phyloP scores from a whole-genome alignment of 2,113 vertebrate species.

The Dunckerocampus dactyliophorus region DNA sequence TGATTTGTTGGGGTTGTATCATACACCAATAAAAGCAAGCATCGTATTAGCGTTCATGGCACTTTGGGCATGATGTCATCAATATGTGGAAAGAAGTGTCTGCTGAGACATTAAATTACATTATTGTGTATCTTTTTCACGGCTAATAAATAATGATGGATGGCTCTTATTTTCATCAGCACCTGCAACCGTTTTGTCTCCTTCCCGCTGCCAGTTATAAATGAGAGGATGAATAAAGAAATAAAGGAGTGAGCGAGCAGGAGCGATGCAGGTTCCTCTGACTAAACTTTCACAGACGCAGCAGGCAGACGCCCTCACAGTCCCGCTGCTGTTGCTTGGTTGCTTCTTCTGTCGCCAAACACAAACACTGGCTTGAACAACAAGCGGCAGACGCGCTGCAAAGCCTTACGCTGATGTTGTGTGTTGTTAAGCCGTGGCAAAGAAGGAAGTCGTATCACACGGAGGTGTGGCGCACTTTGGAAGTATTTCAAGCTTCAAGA shows the following conservation, averaged over 20 bases:
- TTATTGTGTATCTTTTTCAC: slow-evolving; percentile 99
- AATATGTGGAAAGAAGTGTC: slow-evolving; percentile 99
- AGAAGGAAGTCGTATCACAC: not conserved
- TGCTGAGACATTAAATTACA: slow-evolving; percentile 99
- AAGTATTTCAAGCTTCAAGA: no score
- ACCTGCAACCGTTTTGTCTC: slow-evolving; percentile 99
- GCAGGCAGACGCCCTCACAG: slow-evolving; percentile 47
- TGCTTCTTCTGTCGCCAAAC: slow-evolving; percentile 28
- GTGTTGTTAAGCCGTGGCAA: slow-evolving; percentile 11
- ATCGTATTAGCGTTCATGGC: slow-evolving; percentile 99
- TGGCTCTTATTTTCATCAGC: slow-evolving; percentile 99
- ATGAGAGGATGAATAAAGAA: slow-evolving; percentile 91
- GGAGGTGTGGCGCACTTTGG: not conserved
- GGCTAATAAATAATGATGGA: slow-evolving; percentile 99
- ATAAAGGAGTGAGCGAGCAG: slow-evolving; percentile 82
- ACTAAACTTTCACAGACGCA: slow-evolving; percentile 40
- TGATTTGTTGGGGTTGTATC: slow-evolving; percentile 97
- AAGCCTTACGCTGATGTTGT: slow-evolving; percentile 8
- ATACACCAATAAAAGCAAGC: slow-evolving; percentile 98
- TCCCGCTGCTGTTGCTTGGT: slow-evolving; percentile 47
- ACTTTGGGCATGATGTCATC: slow-evolving; percentile 99
- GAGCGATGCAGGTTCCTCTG: slow-evolving; percentile 57
- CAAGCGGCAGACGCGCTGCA: slow-evolving; percentile 24
- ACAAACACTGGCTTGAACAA: slow-evolving; percentile 16
- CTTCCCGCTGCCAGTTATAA: slow-evolving; percentile 91